These are phyloP conservation scores for Otis tarda DNA, from an alignment of 2,113 vertebrate species.

Conservation along the genomic window DNA sequence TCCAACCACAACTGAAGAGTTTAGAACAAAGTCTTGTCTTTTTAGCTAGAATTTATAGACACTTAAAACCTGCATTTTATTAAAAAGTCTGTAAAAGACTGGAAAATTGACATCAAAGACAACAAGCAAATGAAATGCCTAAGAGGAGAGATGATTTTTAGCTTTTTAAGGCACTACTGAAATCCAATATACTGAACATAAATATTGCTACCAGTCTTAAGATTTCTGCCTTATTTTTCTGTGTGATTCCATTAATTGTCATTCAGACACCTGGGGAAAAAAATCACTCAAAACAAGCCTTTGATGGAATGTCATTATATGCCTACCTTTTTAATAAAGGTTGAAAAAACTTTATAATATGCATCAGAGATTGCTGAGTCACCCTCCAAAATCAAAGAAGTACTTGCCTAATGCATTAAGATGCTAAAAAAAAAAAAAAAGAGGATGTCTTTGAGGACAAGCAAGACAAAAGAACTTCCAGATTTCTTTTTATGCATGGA, in stretches of 20 bases:
- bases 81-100: conserved; percentile 2
- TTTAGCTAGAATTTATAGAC: neutral
- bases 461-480: neutral
- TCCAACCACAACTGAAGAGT: conserved; percentile 2
- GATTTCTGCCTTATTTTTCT: neutral
- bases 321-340: neutral
- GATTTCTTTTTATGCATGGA: neutral
- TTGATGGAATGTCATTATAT: neutral
- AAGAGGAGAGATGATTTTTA: neutral
- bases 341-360: neutral
- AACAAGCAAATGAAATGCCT: neutral
- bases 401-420: neutral
- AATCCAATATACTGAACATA: neutral
- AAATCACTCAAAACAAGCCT: neutral
- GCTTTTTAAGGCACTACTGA: neutral
- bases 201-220: neutral
- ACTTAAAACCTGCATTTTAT: neutral
- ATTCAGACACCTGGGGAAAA: neutral
- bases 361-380: neutral
- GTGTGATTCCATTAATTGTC: neutral
- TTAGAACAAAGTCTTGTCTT: conserved; percentile 4
- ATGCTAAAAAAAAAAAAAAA: neutral
- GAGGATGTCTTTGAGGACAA: neutral
- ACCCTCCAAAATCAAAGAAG: neutral
- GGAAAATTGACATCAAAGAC: conserved; percentile 38